Evolutionary conservation across 2,113 vertebrate genomes (phyloP).

Genomic region (Phoenicopterus ruber): DNA sequence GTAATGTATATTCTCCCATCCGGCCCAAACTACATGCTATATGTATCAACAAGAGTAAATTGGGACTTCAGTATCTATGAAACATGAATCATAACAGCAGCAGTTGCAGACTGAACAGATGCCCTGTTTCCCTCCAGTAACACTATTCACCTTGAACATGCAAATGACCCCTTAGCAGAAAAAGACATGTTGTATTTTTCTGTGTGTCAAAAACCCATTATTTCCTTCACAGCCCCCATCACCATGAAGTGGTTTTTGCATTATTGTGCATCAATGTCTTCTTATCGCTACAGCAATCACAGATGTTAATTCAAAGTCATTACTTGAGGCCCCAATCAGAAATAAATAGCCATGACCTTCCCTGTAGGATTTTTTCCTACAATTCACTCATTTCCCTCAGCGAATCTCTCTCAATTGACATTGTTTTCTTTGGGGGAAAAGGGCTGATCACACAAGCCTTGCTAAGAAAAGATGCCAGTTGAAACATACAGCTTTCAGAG

Average conservation of each 20-base stretch:
- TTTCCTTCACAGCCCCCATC: neutral
- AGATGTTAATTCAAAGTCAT: constrained; percentile 31
- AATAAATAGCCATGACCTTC: constrained; percentile 21
- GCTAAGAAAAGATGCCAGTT: neutral
- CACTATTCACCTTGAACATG: neutral
- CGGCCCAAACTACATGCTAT: neutral
- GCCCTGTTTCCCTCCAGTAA: neutral
- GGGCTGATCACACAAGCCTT: neutral
- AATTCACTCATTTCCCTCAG: neutral
- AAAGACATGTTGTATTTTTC: neutral
- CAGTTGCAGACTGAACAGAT: neutral
- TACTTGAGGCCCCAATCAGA: neutral
- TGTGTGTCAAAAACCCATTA: neutral
- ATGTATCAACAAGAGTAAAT: neutral
- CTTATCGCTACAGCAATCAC: neutral
- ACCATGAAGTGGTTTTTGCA: neutral
- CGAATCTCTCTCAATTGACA: neutral
- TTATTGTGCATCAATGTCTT: neutral
- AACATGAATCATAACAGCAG: neutral
- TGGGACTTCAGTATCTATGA: neutral
- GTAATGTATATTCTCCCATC: neutral
- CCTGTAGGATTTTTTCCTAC: neutral
- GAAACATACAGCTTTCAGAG: neutral
- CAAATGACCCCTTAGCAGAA: neutral
- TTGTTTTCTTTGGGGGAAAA: neutral